phyloP scores from a whole-genome alignment of 2,113 vertebrate genomes.

The Sminthopsis crassicaudata region DNA sequence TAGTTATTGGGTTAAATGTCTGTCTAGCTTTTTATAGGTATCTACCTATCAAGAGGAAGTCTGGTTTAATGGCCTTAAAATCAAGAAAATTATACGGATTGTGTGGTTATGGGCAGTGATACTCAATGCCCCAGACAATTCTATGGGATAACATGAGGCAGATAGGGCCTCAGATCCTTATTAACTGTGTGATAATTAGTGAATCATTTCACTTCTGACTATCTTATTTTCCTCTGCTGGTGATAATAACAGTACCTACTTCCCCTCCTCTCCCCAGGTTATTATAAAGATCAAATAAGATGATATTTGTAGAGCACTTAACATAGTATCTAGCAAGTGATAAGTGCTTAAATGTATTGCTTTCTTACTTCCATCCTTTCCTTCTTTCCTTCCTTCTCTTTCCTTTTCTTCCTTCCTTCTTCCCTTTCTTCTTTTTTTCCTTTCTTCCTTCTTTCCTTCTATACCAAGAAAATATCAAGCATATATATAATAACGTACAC shows the following conservation, averaged over 20 bases:
- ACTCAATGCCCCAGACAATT: not conserved
- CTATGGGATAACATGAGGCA: not conserved
- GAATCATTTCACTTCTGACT: not conserved
- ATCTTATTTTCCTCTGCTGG: not conserved
- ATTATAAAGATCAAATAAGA: too few relatives aligned
- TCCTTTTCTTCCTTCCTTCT: not conserved
- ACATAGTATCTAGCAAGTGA: too few relatives aligned
- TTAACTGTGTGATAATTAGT: not conserved
- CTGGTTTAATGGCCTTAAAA: not conserved
- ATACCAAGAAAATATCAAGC: not conserved
- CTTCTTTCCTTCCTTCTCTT: not conserved
- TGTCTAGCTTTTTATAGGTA: not conserved
- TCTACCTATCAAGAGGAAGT: not conserved
- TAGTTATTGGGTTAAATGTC: not conserved
- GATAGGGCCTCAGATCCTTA: not conserved
- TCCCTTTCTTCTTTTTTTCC: fast-evolving
- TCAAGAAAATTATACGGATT: not conserved
- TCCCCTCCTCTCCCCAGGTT: too few relatives aligned
- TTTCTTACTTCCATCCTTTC: not conserved
- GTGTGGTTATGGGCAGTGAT: not conserved
- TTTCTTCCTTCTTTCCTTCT: not conserved
- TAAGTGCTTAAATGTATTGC: not conserved
- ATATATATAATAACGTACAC: not conserved
- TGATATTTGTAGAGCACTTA: too few relatives aligned
- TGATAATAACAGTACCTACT: not conserved